Percentiles rank a stretch among this genome's conserved stretches.
Conservation (phyloP, 2,113 vertebrate species). For the Copsychus sechellarum region DNA sequence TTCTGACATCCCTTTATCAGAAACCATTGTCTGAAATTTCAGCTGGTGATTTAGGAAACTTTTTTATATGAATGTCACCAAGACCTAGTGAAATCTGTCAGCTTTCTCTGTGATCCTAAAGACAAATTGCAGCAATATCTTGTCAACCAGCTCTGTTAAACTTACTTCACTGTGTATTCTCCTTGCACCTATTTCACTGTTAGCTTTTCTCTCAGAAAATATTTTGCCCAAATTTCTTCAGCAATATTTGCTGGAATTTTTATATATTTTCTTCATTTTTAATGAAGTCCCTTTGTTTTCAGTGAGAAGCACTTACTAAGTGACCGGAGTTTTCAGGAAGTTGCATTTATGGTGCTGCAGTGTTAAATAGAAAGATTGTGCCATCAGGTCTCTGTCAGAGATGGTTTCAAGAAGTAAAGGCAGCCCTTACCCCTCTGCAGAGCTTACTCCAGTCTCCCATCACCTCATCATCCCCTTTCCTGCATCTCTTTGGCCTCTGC, state of each 20-base stretch:
- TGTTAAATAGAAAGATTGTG: background rate
- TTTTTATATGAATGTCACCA: conserved; percentile 54
- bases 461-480: background rate
- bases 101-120: conserved; percentile 56
- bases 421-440: background rate
- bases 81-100: conserved; percentile 63
- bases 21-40: conserved; percentile 59
- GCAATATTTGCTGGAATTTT: background rate
- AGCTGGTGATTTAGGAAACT: conserved; percentile 63
- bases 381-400: background rate
- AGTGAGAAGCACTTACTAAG: background rate
- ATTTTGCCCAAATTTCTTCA: background rate
- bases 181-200: background rate
- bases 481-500: background rate
- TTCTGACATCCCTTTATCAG: conserved; percentile 37
- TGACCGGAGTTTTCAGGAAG: background rate
- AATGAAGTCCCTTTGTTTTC: background rate
- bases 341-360: background rate
- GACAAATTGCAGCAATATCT: conserved; percentile 56
- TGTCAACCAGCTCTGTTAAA: conserved; percentile 38
- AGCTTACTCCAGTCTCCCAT: background rate
- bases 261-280: background rate
- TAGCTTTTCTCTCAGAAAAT: background rate
- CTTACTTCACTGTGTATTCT: conserved; percentile 27
- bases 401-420: background rate